Base-by-base conservation (phyloP, 2,797 vertebrate species). In the Pseudochromis fuscus region DNA sequence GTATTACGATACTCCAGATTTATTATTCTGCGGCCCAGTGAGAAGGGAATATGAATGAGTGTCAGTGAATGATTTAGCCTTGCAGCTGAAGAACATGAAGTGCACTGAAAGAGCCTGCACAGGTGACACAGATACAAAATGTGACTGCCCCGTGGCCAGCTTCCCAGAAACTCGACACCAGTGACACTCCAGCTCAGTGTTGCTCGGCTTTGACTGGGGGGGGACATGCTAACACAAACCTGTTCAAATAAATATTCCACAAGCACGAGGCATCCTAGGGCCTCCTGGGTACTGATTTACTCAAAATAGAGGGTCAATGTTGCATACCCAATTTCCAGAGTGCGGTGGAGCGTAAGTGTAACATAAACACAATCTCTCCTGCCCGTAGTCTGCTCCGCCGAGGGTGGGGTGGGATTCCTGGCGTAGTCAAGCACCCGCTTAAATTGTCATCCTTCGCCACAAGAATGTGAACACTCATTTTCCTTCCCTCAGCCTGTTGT, bases 391-490 rank as follows among this genome's bases (percentile, higher is more conserved):
- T 87, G 77, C 72, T 70, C 81, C 77, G 89, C 87, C 8, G 83
- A 91, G 92, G 93, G 92, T 73, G 92, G 93, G 92, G 91, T 90
- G 90, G 92, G 93, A 94, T 93, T 93, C 93, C 87, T 92, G 86
- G 91, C 86, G 88, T 91, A 92, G 88, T 87, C 86, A n/a, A 84
- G 91, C 89, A 81, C 86, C 84, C 89, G 89, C 90, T 94, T 88
- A 93, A 91, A 94, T 93, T 93, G 93, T 94, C 93, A 92, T 93
- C 90, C 88, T 88, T 90, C 62, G 89, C 93, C 93, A 86, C 94
- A 94, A 94, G 91, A 95, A 95, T 95, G 92, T 50, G 77, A 91
- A 78, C 58, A 15, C 78, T 90, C 88, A 69, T 85, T 91, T 92
- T 90, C 87, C 69, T 75, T 72, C 78, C 82, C 67, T 83, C 67